Percentiles rank a stretch among this genome's conserved stretches.
These are phyloP conservation scores for Cataglyphis albicans DNA, from an alignment of 2,888 invertebrate species.

Conservation along the genomic window DNA sequence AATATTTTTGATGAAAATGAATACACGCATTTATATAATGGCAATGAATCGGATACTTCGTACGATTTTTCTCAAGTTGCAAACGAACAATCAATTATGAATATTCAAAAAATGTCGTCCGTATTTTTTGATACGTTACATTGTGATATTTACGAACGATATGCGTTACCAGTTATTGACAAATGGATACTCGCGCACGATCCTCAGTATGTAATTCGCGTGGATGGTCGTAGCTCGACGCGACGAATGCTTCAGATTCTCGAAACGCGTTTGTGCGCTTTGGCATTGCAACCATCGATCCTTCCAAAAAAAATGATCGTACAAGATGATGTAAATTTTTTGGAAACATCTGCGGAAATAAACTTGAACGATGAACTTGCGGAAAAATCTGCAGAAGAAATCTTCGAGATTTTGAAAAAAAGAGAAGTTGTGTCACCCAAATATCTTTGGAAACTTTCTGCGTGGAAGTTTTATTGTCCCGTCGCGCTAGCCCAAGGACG, in stretches of 20 bases:
- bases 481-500: slow-evolving; percentile 88
- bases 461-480: slow-evolving; percentile 89
- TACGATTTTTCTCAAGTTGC: slow-evolving; percentile 58
- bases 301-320: slow-evolving; percentile 51
- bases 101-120: slow-evolving; percentile 77
- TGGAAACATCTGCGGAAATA: slow-evolving; percentile 70
- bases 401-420: slow-evolving; percentile 80
- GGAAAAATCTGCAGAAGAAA: slow-evolving; percentile 78
- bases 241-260: slow-evolving; percentile 86
- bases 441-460: slow-evolving; percentile 87
- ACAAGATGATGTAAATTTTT: slow-evolving; percentile 8
- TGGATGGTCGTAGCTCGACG: slow-evolving; percentile 87
- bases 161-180: slow-evolving; percentile 86
- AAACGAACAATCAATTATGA: slow-evolving; percentile 46
- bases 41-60: slow-evolving; percentile 15
- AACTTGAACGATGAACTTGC: slow-evolving; percentile 71
- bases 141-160: slow-evolving; percentile 87
- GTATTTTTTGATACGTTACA: slow-evolving; percentile 87
- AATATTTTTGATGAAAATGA: slow-evolving; percentile 73
- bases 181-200: slow-evolving; percentile 87
- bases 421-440: slow-evolving; percentile 78
- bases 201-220: slow-evolving; percentile 87
- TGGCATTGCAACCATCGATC: slow-evolving; percentile 59
- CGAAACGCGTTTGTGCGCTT: slow-evolving; percentile 42
- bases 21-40: not conserved